Conservation (phyloP, 2,888 invertebrate species). For the Drosophila atripex region DNA sequence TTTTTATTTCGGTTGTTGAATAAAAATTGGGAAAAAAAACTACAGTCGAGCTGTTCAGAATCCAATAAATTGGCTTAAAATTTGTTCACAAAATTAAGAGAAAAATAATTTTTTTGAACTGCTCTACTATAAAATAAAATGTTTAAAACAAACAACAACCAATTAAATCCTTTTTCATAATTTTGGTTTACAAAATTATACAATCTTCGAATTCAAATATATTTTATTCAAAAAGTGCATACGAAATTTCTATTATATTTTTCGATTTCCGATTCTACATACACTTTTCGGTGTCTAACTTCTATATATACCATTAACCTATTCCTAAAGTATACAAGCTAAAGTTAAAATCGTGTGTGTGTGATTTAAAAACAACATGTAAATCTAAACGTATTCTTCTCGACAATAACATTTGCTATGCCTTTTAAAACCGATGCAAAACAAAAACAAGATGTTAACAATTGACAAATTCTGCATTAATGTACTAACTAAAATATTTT, state of each 20-base stretch:
- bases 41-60: conserved; percentile 22
- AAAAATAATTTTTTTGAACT: conserved; percentile 25
- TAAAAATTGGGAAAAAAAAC: conserved; percentile 5
- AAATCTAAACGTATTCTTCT: conserved; percentile 39
- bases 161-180: conserved; percentile 28
- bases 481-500: conserved; percentile 73
- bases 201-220: conserved; percentile 28
- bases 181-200: conserved; percentile 28
- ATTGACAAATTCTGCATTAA: conserved; percentile 52
- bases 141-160: conserved; percentile 2
- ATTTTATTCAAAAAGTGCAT: conserved; percentile 16
- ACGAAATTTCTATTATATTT: conserved; percentile 28
- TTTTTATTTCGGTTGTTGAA: conserved; percentile 42
- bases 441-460: conserved; percentile 37
- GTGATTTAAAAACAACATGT: conserved; percentile 39
- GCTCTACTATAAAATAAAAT: conserved; percentile 13
- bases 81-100: neutral
- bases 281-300: conserved; percentile 67
- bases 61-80: neutral
- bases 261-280: conserved; percentile 51
- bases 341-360: conserved; percentile 68
- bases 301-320: conserved; percentile 44
- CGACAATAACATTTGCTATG: conserved; percentile 45
- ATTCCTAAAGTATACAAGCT: conserved; percentile 46
- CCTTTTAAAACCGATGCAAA: conserved; percentile 19